These are phyloP conservation scores for Corythaeola cristata DNA, from an alignment of 2,113 vertebrate genomes.

Conservation along the genomic window DNA sequence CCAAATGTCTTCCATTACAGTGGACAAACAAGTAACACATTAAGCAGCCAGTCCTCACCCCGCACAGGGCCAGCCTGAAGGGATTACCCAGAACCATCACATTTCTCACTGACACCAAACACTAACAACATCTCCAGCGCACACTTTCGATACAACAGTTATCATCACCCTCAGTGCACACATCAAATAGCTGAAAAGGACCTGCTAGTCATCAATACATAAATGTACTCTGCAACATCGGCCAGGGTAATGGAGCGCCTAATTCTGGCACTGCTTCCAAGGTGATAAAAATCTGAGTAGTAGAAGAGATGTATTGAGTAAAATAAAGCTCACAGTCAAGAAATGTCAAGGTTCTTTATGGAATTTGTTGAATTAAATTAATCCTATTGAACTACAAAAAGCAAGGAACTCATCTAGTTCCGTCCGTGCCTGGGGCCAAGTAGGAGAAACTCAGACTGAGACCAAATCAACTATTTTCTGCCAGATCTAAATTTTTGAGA, in stretches of 20 bases:
- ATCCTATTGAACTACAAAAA: not conserved
- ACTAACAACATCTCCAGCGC: not conserved
- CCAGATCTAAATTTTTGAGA: not conserved
- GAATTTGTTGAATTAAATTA: slow-evolving; percentile 15
- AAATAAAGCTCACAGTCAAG: slow-evolving; percentile 15
- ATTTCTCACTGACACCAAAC: not conserved
- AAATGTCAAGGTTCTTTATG: not conserved
- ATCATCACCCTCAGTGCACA: not conserved
- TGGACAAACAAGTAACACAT: not conserved
- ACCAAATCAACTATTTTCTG: slow-evolving; percentile 1
- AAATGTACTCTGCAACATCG: not conserved
- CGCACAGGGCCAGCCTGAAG: not conserved
- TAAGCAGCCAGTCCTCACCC: not conserved
- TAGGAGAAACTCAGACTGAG: slow-evolving; percentile 14
- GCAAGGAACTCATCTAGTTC: not conserved
- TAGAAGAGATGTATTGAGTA: not conserved
- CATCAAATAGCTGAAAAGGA: not conserved
- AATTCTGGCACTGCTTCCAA: not conserved
- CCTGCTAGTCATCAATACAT: not conserved
- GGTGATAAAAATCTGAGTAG: slow-evolving; percentile 31
- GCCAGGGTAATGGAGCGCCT: not conserved
- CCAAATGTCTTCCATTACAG: not conserved
- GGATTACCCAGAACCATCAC: not conserved
- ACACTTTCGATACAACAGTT: not conserved
- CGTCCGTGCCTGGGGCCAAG: not conserved